Conservation (phyloP, 2,797 vertebrate species). For the Lagocephalus sceleratus region DNA sequence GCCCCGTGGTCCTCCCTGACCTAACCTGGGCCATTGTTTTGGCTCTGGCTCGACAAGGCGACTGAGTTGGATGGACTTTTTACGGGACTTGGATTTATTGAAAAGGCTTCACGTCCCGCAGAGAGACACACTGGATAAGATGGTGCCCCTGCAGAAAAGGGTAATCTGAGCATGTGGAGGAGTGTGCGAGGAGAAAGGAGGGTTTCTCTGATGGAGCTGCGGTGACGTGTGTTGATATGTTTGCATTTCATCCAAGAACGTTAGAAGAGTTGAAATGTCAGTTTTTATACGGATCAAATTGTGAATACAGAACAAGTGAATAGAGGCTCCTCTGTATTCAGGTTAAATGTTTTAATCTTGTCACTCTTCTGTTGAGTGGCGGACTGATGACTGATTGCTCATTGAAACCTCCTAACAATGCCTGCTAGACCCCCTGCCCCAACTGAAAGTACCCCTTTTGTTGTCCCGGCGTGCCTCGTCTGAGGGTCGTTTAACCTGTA, state of each 20-base stretch:
- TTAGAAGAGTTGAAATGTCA: neutral
- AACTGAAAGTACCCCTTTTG: slow-evolving; percentile 33
- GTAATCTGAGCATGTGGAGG: slow-evolving; percentile 60
- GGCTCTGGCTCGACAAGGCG: slow-evolving; percentile 3
- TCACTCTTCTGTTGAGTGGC: slow-evolving; percentile 30
- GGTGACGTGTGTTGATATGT: slow-evolving; percentile 11
- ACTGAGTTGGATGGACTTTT: slow-evolving; percentile 41
- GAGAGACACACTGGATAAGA: slow-evolving; percentile 53
- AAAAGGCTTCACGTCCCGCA: slow-evolving; percentile 27
- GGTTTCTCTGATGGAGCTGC: slow-evolving; percentile 36
- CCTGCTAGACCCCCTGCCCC: slow-evolving; percentile 31
- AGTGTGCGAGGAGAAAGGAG: slow-evolving; percentile 19
- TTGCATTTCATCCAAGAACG: neutral
- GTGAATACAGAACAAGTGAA: too few species aligned
- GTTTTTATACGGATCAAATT: too few species aligned
- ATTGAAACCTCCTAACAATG: slow-evolving; percentile 48
- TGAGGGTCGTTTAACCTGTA: slow-evolving; percentile 9
- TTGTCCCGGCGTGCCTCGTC: slow-evolving; percentile 38
- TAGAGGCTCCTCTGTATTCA: slow-evolving; percentile 4
- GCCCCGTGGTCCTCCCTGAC: slow-evolving; percentile 17
- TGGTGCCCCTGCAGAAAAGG: slow-evolving; percentile 74
- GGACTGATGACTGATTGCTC: slow-evolving; percentile 39
- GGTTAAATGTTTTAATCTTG: slow-evolving; percentile 33
- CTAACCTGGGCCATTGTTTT: slow-evolving; percentile 24
- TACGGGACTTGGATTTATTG: slow-evolving; percentile 42